Evolutionary conservation across 2,888 invertebrate genomes (phyloP).

Genomic region (Opisthograptis luteolata): DNA sequence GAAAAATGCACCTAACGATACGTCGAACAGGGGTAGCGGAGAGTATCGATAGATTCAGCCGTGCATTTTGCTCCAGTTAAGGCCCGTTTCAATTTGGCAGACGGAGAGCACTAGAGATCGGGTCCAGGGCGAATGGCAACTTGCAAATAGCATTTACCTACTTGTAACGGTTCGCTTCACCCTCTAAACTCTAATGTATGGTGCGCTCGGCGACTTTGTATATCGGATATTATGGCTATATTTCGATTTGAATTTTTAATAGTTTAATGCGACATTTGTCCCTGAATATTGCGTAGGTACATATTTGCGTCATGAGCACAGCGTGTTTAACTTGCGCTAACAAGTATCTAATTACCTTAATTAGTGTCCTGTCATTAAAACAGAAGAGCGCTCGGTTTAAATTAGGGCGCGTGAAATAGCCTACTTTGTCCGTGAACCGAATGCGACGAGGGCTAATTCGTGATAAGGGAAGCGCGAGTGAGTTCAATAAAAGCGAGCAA

Average conservation of each 20-base stretch:
- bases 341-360: conserved; percentile 76
- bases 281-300: conserved; percentile 36
- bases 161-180: conserved; percentile 55
- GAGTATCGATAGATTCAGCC: conserved; percentile 56
- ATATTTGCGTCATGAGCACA: conserved; percentile 40
- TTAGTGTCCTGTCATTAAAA: conserved; percentile 72
- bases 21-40: conserved; percentile 42
- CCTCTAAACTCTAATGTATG: conserved; percentile 59
- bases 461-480: conserved; percentile 71
- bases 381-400: conserved; percentile 67
- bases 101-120: conserved; percentile 59
- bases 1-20: conserved; percentile 45
- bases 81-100: conserved; percentile 74
- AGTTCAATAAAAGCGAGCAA: conserved; percentile 71
- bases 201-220: conserved; percentile 51
- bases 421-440: conserved; percentile 74
- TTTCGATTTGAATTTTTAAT: conserved; percentile 6
- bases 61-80: conserved; percentile 67
- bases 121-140: conserved; percentile 61
- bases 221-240: conserved; percentile 40
- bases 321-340: conserved; percentile 60
- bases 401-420: conserved; percentile 71
- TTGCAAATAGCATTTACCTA: conserved; percentile 75
- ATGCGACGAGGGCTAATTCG: conserved; percentile 74
- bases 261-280: conserved; percentile 34